phyloP scores from a whole-genome alignment of 2,888 invertebrate species.

The Nephrotoma appendiculata region DNA sequence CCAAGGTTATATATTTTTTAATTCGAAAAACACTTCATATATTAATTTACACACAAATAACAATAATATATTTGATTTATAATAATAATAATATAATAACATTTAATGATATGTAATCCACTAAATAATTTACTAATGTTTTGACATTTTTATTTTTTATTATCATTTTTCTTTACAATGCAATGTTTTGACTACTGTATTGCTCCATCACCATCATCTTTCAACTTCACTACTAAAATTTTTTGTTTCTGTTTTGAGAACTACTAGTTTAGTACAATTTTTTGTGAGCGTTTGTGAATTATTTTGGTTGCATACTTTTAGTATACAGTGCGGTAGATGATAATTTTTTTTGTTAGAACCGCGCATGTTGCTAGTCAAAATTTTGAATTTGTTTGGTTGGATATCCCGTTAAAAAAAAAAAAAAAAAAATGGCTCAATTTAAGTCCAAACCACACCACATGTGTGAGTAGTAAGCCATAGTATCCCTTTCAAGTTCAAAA shows the following conservation, averaged over 20 bases:
- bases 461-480: no score
- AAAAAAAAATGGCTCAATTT: no score
- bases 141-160: background rate
- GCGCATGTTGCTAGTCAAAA: no score
- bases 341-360: no score
- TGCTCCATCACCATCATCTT: background rate
- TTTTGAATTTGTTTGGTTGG: no score
- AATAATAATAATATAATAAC: background rate
- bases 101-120: background rate
- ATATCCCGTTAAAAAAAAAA: no score
- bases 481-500: no score
- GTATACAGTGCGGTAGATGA: background rate
- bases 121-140: background rate
- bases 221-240: background rate
- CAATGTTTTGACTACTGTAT: background rate
- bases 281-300: background rate
- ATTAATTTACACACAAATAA: background rate
- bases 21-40: background rate
- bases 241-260: background rate
- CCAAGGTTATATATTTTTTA: background rate
- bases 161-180: background rate
- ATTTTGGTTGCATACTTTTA: background rate
- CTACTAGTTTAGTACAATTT: background rate
- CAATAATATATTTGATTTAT: background rate
- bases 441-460: no score